Evolutionary conservation across 2,797 vertebrate species (phyloP).

Genomic region (Liparis tanakae): DNA sequence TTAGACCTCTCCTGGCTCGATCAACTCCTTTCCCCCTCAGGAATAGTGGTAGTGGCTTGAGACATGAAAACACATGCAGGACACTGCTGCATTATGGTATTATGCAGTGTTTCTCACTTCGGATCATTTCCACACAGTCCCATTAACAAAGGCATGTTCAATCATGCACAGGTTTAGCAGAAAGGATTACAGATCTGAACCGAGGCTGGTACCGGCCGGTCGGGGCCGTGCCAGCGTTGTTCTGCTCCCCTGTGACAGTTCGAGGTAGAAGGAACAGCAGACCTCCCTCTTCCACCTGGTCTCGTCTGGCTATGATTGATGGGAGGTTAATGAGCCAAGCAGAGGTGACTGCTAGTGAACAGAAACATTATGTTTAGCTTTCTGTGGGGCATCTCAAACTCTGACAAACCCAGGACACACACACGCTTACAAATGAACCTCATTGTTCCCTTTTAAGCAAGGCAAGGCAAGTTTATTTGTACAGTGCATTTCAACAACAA

Average conservation of each 20-base stretch:
- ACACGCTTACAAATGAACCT: background rate
- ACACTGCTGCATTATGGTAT: background rate
- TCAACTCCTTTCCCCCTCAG: slow-evolving; percentile 16
- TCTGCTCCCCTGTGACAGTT: slow-evolving; percentile 29
- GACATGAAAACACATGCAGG: slow-evolving; percentile 22
- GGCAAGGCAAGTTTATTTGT: no score
- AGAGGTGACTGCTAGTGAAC: slow-evolving; percentile 44
- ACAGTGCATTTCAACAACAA: no score
- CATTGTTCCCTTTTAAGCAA: background rate
- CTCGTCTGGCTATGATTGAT: slow-evolving; percentile 42
- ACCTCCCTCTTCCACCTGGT: slow-evolving; percentile 21
- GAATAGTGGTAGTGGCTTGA: slow-evolving; percentile 13
- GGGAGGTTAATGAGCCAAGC: slow-evolving; percentile 54
- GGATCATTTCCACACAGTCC: slow-evolving; percentile 16
- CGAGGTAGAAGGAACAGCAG: slow-evolving; percentile 7
- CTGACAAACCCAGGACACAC: slow-evolving; percentile 13
- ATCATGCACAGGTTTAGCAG: slow-evolving; percentile 57
- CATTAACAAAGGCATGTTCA: slow-evolving; percentile 54
- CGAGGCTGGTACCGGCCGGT: slow-evolving; percentile 28
- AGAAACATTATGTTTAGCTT: slow-evolving; percentile 44
- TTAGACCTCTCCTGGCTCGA: slow-evolving; percentile 5
- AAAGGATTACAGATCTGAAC: slow-evolving; percentile 54
- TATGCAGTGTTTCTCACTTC: slow-evolving; percentile 20
- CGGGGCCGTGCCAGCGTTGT: slow-evolving; percentile 28
- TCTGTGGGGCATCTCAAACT: slow-evolving; percentile 21